Evolutionary conservation across 1,140 invertebrate genomes (phyloP).

Genomic region (Metaphire vulgaris): DNA sequence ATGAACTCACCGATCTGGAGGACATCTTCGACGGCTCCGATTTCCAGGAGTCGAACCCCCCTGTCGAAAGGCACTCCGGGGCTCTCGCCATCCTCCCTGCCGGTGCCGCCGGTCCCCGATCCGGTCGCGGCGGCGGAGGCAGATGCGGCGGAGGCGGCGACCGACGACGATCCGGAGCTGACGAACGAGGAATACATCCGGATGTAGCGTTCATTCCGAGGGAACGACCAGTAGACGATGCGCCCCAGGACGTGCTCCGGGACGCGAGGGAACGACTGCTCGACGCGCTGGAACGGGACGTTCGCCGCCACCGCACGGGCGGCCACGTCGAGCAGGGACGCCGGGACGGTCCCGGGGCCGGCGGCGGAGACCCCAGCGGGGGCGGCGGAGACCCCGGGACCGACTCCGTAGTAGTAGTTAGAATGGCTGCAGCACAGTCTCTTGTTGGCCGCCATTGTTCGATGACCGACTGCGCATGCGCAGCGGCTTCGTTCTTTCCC

Average conservation of each 20-base stretch:
- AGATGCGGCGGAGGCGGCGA: too few species aligned
- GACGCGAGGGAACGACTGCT: conserved; percentile 75
- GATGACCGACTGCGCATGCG: conserved; percentile 36
- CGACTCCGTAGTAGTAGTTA: too few species aligned
- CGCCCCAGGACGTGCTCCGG: conserved; percentile 77
- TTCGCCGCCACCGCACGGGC: conserved; percentile 74
- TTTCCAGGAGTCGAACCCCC: conserved; percentile 72
- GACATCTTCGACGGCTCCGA: conserved; percentile 70
- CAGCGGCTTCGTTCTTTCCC: too few species aligned
- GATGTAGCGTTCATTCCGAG: conserved; percentile 74
- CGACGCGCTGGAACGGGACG: conserved; percentile 76
- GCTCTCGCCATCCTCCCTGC: conserved; percentile 57
- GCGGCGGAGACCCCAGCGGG: conserved; percentile 33
- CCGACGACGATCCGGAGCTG: conserved; percentile 30
- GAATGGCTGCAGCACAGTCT: conserved; percentile 46
- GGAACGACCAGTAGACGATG: conserved; percentile 82
- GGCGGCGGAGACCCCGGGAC: conserved; percentile 31
- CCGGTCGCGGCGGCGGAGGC: too few species aligned
- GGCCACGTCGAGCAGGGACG: conserved; percentile 69
- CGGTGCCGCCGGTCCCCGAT: too few species aligned
- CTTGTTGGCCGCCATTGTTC: conserved; percentile 52
- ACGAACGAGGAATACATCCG: conserved; percentile 80
- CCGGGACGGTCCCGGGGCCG: conserved; percentile 40
- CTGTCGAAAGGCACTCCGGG: conserved; percentile 76
- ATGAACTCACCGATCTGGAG: conserved; percentile 84